Evolutionary conservation across 2,888 invertebrate species (phyloP).

Genomic region (Lutraria lutraria): DNA sequence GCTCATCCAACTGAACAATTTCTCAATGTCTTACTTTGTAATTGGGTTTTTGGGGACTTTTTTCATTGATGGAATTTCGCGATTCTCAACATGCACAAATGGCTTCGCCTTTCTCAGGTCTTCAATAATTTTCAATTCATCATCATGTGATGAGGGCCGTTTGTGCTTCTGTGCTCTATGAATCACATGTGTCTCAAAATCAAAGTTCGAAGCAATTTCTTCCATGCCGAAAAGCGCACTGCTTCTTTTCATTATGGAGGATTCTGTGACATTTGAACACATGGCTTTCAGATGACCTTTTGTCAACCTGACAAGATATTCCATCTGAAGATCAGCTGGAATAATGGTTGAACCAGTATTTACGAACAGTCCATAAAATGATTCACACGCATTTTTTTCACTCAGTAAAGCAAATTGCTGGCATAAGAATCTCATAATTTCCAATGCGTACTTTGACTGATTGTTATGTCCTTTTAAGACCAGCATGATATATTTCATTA

Average conservation of each 20-base stretch:
- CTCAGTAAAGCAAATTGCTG: too few species aligned
- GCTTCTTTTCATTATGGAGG: slow-evolving; percentile 6
- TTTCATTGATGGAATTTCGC: background rate
- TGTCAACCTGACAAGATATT: too few species aligned
- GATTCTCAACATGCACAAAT: background rate
- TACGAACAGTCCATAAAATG: slow-evolving; percentile 19
- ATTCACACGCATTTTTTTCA: background rate
- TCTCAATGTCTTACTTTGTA: slow-evolving; percentile 1
- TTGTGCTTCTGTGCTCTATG: slow-evolving; percentile 18
- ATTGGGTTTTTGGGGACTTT: slow-evolving; percentile 27
- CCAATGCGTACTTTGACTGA: too few species aligned
- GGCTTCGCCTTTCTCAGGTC: slow-evolving; percentile 2
- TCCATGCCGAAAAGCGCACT: slow-evolving; percentile 26
- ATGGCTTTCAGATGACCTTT: slow-evolving; percentile 27
- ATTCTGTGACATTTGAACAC: slow-evolving; percentile 22
- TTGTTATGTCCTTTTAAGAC: too few species aligned
- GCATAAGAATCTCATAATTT: too few species aligned
- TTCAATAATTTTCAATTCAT: background rate
- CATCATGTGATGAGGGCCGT: slow-evolving; percentile 10
- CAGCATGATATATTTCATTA: too few species aligned
- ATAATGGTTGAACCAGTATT: slow-evolving; percentile 6
- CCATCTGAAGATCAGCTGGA: slow-evolving; percentile 38
- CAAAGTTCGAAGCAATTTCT: slow-evolving; percentile 24
- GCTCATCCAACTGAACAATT: slow-evolving; percentile 15
- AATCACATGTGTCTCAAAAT: background rate